Conservation (phyloP, 2,888 invertebrate genomes). For the Polyommatus icarus region DNA sequence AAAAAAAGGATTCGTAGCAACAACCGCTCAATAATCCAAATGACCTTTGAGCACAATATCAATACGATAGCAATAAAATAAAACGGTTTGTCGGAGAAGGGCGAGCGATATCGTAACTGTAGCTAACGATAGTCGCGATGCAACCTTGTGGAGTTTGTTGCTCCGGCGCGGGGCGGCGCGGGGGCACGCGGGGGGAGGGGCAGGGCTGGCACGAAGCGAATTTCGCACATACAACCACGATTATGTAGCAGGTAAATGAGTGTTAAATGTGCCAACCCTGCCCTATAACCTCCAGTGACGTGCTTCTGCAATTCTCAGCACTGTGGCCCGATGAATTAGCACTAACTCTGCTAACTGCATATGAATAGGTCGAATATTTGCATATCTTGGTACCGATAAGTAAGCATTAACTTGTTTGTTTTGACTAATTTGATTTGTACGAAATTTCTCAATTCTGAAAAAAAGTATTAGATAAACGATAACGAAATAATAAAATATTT, state of each 20-base stretch:
- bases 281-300: slow-evolving; percentile 5
- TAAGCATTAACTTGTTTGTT: background rate
- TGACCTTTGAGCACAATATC: slow-evolving; percentile 67
- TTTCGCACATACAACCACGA: background rate
- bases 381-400: slow-evolving; percentile 30
- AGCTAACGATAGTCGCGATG: slow-evolving; percentile 67
- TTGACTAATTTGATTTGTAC: background rate
- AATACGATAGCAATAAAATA: slow-evolving; percentile 72
- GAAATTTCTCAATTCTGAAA: background rate
- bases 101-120: slow-evolving; percentile 75
- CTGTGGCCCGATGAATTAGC: slow-evolving; percentile 28
- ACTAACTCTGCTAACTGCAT: slow-evolving; percentile 26
- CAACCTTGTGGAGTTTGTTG: slow-evolving; percentile 81
- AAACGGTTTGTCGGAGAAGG: slow-evolving; percentile 73
- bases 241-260: background rate
- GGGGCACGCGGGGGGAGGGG: slow-evolving; percentile 24
- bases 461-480: background rate
- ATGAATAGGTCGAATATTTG: slow-evolving; percentile 36
- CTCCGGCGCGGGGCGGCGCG: slow-evolving; percentile 54
- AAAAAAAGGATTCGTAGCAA: slow-evolving; percentile 31
- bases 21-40: slow-evolving; percentile 42
- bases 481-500: no score
- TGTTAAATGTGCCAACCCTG: background rate
- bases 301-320: slow-evolving; percentile 36
- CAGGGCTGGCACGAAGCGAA: background rate